phyloP scores from a whole-genome alignment of 2,797 vertebrate species.

The Steatocranus sp. region DNA sequence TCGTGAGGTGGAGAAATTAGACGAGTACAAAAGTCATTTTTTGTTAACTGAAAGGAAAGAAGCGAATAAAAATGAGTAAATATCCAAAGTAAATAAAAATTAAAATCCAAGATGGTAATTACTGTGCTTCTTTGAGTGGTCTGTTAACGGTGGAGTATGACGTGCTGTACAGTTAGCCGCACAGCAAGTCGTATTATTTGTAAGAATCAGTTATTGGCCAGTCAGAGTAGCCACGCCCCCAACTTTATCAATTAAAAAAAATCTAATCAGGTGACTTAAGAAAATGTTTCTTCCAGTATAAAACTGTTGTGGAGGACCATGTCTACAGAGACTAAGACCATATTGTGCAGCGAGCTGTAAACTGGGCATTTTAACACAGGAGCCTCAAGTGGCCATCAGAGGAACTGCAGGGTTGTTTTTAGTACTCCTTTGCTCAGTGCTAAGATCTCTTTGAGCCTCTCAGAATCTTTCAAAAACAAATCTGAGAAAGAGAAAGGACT shows the following conservation, averaged over 20 bases:
- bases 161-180: background rate
- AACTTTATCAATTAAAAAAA: background rate
- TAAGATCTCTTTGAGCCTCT: background rate
- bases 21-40: too few species aligned
- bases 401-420: background rate
- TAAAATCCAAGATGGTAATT: too few species aligned
- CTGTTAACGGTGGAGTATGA: background rate
- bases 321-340: accelerated
- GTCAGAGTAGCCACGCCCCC: background rate
- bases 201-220: accelerated
- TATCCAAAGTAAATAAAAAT: background rate
- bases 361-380: background rate
- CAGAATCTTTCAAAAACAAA: background rate
- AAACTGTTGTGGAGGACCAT: background rate
- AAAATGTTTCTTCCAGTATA: background rate
- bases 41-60: too few species aligned
- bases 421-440: background rate
- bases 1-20: background rate
- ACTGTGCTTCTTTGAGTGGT: accelerated
- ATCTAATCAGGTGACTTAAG: background rate
- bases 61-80: background rate
- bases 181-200: accelerated
- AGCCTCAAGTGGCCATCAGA: background rate
- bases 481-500: background rate
- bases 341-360: background rate